phyloP scores from a whole-genome alignment of 2,888 invertebrate genomes.

The Acrobasis suavella region DNA sequence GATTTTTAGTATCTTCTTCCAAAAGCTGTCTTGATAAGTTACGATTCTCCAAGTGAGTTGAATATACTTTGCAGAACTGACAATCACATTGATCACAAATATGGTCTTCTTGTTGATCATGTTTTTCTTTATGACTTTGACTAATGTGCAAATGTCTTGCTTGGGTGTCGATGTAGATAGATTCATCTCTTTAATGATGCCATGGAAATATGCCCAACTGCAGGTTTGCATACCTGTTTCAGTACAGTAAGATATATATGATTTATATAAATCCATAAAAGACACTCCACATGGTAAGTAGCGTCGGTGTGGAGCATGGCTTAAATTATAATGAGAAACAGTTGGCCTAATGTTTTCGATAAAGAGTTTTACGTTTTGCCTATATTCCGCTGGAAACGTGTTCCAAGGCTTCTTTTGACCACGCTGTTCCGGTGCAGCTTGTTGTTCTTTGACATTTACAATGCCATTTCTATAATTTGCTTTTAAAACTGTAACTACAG shows the following conservation, averaged over 20 bases:
- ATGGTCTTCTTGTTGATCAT: conserved; percentile 14
- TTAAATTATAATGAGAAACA: conserved; percentile 25
- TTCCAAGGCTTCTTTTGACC: conserved; percentile 24
- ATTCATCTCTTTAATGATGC: conserved; percentile 15
- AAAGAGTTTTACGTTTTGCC: conserved; percentile 20
- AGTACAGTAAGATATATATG: conserved; percentile 21
- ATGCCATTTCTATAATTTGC: too few species aligned
- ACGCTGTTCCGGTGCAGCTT: too few species aligned
- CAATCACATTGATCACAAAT: conserved; percentile 15
- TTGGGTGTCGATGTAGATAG: conserved; percentile 19
- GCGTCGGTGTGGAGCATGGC: conserved; percentile 24
- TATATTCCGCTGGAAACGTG: conserved; percentile 23
- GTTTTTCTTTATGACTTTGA: conserved; percentile 15
- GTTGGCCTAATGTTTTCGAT: conserved; percentile 23
- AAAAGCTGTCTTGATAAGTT: conserved; percentile 16
- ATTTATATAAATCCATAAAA: conserved; percentile 23
- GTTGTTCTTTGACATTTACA: too few species aligned
- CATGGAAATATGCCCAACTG: conserved; percentile 24
- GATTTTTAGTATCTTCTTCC: conserved; percentile 14
- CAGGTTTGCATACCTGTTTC: conserved; percentile 19
- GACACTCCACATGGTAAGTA: conserved; percentile 26
- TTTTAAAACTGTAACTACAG: too few species aligned
- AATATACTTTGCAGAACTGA: conserved; percentile 5
- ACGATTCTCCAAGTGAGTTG: conserved; percentile 11
- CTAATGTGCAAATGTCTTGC: conserved; percentile 14